phyloP scores from a whole-genome alignment of 2,797 vertebrate species.

The Borostomias antarcticus region DNA sequence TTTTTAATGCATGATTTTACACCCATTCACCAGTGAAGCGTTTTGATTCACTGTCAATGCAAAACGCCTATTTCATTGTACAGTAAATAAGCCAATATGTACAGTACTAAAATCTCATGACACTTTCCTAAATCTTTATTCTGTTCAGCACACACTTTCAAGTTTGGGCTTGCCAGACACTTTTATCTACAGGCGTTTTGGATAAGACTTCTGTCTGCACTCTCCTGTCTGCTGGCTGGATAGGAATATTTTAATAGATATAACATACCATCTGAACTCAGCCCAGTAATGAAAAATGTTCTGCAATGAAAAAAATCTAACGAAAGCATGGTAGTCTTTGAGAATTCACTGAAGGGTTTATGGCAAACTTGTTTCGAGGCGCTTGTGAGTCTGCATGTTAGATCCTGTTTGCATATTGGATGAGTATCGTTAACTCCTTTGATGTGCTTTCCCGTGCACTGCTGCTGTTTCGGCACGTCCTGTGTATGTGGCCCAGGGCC shows the following conservation, averaged over 20 bases:
- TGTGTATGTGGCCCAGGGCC: conserved; percentile 46
- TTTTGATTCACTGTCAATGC: too few species aligned
- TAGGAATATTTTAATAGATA: too few species aligned
- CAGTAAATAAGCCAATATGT: too few species aligned
- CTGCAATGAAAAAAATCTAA: background rate
- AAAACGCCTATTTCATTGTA: too few species aligned
- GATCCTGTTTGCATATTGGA: background rate
- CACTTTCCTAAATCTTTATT: background rate
- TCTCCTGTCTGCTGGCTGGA: too few species aligned
- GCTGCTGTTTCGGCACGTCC: conserved; percentile 1
- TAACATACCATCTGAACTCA: background rate
- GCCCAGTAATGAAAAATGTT: background rate
- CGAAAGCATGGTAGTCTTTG: background rate
- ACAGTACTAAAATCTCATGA: too few species aligned
- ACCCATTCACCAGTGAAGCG: too few species aligned
- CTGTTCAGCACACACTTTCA: conserved; percentile 2
- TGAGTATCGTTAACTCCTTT: background rate
- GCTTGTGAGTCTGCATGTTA: background rate
- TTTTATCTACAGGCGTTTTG: conserved; percentile 27
- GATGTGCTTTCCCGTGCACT: conserved; percentile 14
- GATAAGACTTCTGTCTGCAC: background rate
- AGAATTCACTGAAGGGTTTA: background rate
- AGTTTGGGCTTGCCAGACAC: conserved; percentile 40
- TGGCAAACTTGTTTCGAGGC: background rate
- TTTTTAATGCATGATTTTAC: too few species aligned